Evolutionary conservation across 2,797 vertebrate species (phyloP).

Genomic region (Tangara arthus): DNA sequence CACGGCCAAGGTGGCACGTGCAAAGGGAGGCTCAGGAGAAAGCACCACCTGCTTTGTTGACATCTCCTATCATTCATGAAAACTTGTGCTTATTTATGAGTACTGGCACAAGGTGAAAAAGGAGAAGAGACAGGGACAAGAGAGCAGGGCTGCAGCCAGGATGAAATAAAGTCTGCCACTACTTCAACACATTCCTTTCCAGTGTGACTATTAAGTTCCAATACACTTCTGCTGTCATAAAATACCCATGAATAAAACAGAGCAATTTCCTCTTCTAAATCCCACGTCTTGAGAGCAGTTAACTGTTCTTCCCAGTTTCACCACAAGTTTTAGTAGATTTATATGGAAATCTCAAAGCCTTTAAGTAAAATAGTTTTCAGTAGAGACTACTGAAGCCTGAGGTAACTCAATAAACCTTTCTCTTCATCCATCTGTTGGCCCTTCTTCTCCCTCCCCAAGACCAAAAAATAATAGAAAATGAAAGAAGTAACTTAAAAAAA

Average conservation of each 20-base stretch:
- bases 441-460: not conserved
- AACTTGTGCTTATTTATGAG: not conserved
- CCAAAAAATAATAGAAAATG: not conserved
- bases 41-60: not conserved
- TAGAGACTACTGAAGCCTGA: not conserved
- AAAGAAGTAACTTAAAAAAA: not conserved
- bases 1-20: accelerated
- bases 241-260: not conserved
- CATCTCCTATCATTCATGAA: not conserved
- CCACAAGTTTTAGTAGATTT: not conserved
- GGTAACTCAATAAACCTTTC: not conserved
- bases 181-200: not conserved
- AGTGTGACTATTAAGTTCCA: not conserved
- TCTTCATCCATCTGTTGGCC: not conserved
- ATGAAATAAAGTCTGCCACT: constrained; percentile 25
- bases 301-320: not conserved
- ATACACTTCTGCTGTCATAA: not conserved
- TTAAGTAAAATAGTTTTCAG: not conserved
- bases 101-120: not conserved
- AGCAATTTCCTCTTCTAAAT: constrained; percentile 22
- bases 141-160: not conserved
- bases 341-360: not conserved
- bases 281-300: not conserved
- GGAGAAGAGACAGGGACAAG: not conserved
- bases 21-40: not conserved